Evolutionary conservation across 1,140 invertebrate species (phyloP).

Genomic region (Meloidogyne exigua): DNA sequence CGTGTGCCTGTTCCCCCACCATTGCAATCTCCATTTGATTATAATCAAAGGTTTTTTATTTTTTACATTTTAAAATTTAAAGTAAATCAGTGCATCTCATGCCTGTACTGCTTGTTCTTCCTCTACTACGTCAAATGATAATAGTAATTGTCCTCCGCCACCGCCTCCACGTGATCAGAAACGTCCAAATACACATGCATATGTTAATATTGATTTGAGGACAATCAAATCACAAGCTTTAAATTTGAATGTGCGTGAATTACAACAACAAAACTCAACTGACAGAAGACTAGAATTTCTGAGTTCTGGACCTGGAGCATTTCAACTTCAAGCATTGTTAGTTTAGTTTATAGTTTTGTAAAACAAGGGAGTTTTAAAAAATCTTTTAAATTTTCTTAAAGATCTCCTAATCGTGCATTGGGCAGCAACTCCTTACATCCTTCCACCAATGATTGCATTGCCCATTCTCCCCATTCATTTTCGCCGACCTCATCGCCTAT

Average conservation of each 20-base stretch:
- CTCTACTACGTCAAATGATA: neutral
- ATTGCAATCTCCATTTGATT: neutral
- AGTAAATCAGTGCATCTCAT: neutral
- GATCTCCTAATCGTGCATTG: neutral
- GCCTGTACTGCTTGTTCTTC: neutral
- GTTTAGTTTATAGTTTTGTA: neutral
- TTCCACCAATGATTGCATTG: neutral
- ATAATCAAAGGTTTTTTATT: neutral
- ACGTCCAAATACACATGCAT: conserved; percentile 46
- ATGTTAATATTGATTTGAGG: conserved; percentile 51
- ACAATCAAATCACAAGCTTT: conserved; percentile 4
- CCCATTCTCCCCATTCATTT: neutral
- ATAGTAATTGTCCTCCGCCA: neutral
- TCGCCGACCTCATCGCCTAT: neutral
- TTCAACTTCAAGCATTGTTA: conserved; percentile 15
- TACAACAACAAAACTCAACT: conserved; percentile 28
- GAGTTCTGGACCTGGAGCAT: conserved; percentile 33
- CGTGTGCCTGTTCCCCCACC: conserved; percentile 20
- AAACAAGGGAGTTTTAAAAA: no score
- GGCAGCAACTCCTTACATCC: neutral
- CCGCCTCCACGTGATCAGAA: neutral
- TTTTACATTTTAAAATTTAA: neutral
- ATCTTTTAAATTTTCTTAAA: neutral
- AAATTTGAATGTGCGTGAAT: conserved; percentile 23
- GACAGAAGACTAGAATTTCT: conserved; percentile 34